These are phyloP conservation scores for Papilio protenor DNA, from an alignment of 2,888 invertebrate genomes.

Conservation along the genomic window DNA sequence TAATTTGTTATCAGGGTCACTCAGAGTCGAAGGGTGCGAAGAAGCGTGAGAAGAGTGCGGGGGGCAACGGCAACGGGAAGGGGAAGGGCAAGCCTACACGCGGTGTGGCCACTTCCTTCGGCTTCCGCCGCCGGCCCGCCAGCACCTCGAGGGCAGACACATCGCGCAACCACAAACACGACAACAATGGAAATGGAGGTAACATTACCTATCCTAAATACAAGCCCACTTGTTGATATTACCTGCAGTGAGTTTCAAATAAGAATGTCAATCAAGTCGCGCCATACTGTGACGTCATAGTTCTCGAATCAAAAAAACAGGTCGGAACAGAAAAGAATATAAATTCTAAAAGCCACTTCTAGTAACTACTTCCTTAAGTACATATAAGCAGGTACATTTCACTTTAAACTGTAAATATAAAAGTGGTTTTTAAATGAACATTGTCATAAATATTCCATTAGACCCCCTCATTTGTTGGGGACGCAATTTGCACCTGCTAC, in stretches of 20 bases:
- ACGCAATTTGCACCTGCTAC: constrained; percentile 29
- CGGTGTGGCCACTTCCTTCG: constrained; percentile 93
- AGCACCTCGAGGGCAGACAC: constrained; percentile 79
- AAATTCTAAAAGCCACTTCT: no score
- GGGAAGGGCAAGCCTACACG: constrained; percentile 79
- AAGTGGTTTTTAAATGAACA: not conserved
- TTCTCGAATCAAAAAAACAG: not conserved
- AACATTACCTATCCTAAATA: not conserved
- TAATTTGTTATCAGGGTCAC: constrained; percentile 77
- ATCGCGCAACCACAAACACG: constrained; percentile 73
- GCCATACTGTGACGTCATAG: not conserved
- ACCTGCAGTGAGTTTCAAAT: not conserved
- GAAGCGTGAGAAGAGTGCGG: constrained; percentile 80
- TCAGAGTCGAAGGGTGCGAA: constrained; percentile 86
- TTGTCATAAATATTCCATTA: constrained; percentile 26
- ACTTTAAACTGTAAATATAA: not conserved
- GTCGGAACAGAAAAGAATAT: no score
- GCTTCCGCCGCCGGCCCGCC: constrained; percentile 88
- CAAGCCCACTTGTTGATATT: not conserved
- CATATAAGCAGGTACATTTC: not conserved
- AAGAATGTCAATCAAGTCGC: not conserved
- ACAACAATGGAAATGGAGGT: constrained; percentile 82
- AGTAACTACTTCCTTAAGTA: not conserved
- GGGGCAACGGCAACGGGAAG: constrained; percentile 66
- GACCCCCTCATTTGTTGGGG: constrained; percentile 2